These are phyloP conservation scores for Spinibarbus caldwelli DNA, from an alignment of 2,797 vertebrate genomes.

Conservation along the genomic window DNA sequence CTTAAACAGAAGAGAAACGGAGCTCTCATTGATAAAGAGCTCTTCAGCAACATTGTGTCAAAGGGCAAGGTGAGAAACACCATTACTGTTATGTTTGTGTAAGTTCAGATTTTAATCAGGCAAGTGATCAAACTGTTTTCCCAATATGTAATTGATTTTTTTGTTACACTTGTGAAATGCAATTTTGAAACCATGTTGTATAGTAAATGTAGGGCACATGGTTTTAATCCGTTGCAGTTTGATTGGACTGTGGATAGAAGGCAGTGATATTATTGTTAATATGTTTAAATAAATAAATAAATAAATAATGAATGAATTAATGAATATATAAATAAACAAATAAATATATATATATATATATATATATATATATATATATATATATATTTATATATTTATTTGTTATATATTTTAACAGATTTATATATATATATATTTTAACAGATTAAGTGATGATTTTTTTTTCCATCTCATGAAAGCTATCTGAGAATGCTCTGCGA, in stretches of 20 bases:
- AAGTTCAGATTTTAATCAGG: neutral
- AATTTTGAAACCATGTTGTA: neutral
- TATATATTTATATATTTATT: too few relatives aligned
- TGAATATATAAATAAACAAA: too few relatives aligned
- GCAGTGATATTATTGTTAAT: neutral
- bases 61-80: slow-evolving; percentile 78
- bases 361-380: too few relatives aligned
- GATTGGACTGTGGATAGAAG: neutral
- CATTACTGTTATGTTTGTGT: neutral
- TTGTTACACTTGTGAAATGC: neutral
- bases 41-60: slow-evolving; percentile 92
- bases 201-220: neutral
- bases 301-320: too few relatives aligned
- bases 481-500: slow-evolving; percentile 84
- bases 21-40: slow-evolving; percentile 75
- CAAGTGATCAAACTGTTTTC: neutral
- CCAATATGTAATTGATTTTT: neutral
- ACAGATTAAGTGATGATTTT: neutral
- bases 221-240: too few relatives aligned
- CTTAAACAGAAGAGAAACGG: slow-evolving; percentile 94
- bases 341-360: too few relatives aligned
- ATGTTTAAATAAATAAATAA: neutral
- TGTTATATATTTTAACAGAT: too few relatives aligned
- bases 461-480: slow-evolving; percentile 69
- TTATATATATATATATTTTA: too few relatives aligned